Conservation (phyloP, 1,140 invertebrate genomes). For the Bombus breviceps region DNA sequence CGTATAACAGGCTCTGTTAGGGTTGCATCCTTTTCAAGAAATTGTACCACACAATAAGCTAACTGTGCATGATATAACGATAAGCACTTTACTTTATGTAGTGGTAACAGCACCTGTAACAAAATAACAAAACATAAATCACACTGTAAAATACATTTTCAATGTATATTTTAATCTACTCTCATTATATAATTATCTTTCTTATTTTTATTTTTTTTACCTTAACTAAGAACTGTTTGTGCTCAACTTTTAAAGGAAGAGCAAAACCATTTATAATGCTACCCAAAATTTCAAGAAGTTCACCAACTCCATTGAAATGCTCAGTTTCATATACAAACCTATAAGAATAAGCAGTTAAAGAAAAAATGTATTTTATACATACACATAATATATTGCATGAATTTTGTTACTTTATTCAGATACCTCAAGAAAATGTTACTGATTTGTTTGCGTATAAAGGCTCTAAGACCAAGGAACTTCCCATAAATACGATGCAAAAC, state of each 20-base stretch:
- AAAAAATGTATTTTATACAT: constrained; percentile 28
- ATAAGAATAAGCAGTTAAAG: constrained; percentile 72
- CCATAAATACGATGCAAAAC: constrained; percentile 99
- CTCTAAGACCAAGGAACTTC: constrained; percentile 98
- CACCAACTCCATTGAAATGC: constrained; percentile 99
- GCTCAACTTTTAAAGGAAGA: constrained; percentile 97
- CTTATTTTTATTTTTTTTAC: constrained; percentile 58
- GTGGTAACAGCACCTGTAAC: constrained; percentile 93
- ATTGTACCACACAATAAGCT: constrained; percentile 99
- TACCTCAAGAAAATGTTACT: constrained; percentile 98
- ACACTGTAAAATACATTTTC: neutral
- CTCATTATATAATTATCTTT: neutral
- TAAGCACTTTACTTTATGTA: constrained; percentile 98
- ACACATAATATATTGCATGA: neutral
- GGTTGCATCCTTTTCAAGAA: constrained; percentile 98
- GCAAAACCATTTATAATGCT: constrained; percentile 99
- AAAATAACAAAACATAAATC: constrained; percentile 37
- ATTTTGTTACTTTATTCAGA: constrained; percentile 29
- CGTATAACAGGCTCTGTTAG: constrained; percentile 98
- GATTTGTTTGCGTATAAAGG: constrained; percentile 99
- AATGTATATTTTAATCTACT: neutral
- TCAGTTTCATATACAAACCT: constrained; percentile 99
- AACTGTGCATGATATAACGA: constrained; percentile 98
- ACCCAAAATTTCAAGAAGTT: constrained; percentile 99
- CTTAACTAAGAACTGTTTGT: constrained; percentile 99